Evolutionary conservation across 2,113 vertebrate genomes (phyloP), one percentile per base, ranked within the genome.

Genomic region (Thymallus thymallus): DNA sequence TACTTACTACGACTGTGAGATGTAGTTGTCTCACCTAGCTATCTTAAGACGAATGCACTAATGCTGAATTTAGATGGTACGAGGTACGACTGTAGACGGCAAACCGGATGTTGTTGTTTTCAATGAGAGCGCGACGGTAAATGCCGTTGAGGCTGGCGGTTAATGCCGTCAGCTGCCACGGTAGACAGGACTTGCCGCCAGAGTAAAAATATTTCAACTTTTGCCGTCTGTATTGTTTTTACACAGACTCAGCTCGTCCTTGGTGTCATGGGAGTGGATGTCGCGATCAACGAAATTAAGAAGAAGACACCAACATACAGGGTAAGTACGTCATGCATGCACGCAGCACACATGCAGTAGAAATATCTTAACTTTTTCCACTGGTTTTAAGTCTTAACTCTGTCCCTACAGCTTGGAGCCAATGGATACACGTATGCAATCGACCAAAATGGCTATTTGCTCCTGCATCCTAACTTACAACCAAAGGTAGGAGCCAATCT

Each of bases 351-450:
- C 56, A 60, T 22, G n/a, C 56, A 6, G 4, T 18, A 55, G 20
- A 18, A 41, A 41, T 41, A 41, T 41, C 9, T 12, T 41, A 3
- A 41, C 9, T 41, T 41, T 41, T 41, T 10, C 10, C 35, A 12
- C 9, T 10, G 35, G 9, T 41, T 41, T 41, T 41, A 41, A 41
- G 35, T 24, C 66, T 2, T 60, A 16, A 13, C 48, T 84, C 70
- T 81, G 64, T 56, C 67, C 76, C 51, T 80, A 0, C 92, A 99
- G 98, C 94, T 99, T 69, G 98, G 98, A 56, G 96, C 96, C 68
- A 99, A 99, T 14, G 98, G 98, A 68, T 99, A 99, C 82, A 98
- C 96, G 58, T 99, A 96, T 90, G 97, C 97, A 71, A 97, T 96
- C 7, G 97, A 99, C 87, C 96, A 96, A 71, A 99, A 99, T 80